phyloP scores from a whole-genome alignment of 2,797 vertebrate genomes.

The Peromyscus aztecus region DNA sequence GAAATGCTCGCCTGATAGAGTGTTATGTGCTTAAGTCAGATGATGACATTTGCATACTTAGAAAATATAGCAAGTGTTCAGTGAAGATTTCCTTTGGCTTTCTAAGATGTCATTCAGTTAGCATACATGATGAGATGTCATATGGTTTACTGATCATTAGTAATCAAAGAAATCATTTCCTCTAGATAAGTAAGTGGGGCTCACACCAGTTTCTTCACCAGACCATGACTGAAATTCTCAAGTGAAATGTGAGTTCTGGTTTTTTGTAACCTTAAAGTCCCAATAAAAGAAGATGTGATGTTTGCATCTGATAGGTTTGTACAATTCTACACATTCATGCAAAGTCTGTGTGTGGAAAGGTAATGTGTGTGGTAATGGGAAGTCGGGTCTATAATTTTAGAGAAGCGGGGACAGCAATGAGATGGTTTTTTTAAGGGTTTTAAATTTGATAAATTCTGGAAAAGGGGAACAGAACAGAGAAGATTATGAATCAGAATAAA shows the following conservation, averaged over 20 bases:
- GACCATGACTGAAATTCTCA: neutral
- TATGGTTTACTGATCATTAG: neutral
- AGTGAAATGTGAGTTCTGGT: neutral
- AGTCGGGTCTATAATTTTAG: neutral
- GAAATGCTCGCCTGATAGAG: neutral
- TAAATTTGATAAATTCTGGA: neutral
- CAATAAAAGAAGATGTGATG: neutral
- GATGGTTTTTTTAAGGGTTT: neutral
- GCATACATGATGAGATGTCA: neutral
- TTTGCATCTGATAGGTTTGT: neutral
- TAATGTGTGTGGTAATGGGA: fast-evolving
- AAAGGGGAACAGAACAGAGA: neutral
- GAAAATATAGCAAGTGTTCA: neutral
- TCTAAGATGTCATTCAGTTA: neutral
- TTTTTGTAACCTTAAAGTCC: neutral
- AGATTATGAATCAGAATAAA: neutral
- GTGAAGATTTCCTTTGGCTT: neutral
- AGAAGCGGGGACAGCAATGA: neutral
- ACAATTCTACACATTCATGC: neutral
- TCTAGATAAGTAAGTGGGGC: neutral
- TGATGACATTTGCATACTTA: neutral
- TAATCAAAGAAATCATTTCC: neutral
- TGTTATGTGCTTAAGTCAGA: neutral
- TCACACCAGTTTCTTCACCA: neutral
- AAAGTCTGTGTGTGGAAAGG: neutral